Base-by-base conservation (phyloP, 2,888 invertebrate species). In the Tipula unca region DNA sequence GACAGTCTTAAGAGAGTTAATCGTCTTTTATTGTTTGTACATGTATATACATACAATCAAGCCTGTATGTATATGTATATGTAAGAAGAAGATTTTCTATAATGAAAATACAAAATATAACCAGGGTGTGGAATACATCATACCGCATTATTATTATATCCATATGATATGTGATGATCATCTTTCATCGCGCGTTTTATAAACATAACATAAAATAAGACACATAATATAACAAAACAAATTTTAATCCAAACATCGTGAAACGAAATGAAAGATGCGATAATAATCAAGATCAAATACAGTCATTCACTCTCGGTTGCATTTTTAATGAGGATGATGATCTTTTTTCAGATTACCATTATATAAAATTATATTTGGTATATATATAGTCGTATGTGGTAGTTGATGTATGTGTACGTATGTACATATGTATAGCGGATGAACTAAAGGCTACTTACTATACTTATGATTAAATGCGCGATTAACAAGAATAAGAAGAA, bases 91-190 rank as follows among this genome's bases (percentile, higher is more conserved):
- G 25, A 25, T 69, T 69, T 69, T 69, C 25, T 32, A 6, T 32
- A 69, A 69, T 69, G 25, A 69, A 69, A 69, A 69, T 69, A 54
- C 48, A 54, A 54, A 69, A 69, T 25, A 69, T 69, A 69, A 69
- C 69, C 69, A 69, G 69, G 69, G 69, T 69, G 69, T 69, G 69
- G 69, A 69, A 69, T 69, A 69, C 69, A 69, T 69, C 69, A 69
- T 69, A 69, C 69, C 25, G 25, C 69, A 69, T 69, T 69, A 69
- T 69, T 69, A n/a, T n/a, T n/a, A n/a, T n/a, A 69, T 69, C 69
- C 69, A 69, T n/a, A n/a, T 69, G 69, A 69, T 69, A 69, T 69
- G 69, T 69, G 69, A 69, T 69, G 69, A 69, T 69, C 69, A 69
- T 69, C 69, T 69, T 69, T 69, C 69, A 69, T 69, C 69, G 69